Evolutionary conservation across 1,140 invertebrate species (phyloP), one percentile per base, ranked within the genome.

Genomic region (Drosophila teissieri): DNA sequence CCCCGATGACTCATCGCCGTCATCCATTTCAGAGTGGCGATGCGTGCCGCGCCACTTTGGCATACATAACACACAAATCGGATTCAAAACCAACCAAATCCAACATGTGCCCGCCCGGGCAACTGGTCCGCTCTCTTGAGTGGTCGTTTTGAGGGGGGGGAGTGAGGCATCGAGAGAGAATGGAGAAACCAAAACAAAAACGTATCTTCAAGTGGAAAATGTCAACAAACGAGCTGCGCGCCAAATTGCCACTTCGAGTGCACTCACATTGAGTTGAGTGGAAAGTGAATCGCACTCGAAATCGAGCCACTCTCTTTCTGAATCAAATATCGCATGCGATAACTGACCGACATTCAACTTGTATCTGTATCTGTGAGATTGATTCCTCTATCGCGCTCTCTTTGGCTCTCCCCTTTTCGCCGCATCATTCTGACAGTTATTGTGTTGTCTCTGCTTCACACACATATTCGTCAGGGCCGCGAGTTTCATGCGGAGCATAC

Each of bases 1-100:
- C 86, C 90, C 90, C 86, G 90, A 91, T 91, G 90, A 91, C 73
- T 91, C 90, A 91, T 90, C 90, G 46, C 24, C 54, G 42, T 45
- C 37, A 62, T 58, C 58, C 49, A 34, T 19, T 31, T 39, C 64
- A 60, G 49, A 68, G 68, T 73, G 70, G 45, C 79, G 63, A 63
- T 74, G 74, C 74, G 56, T 77, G 73, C 72, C 39, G 31, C 45
- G 54, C 44, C 64, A 61, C 55, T 51, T 57, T 70, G 73, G 73
- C 73, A 76, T 76, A 76, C 73, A 76, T 76, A 76, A 60, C 73
- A 76, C 65, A 76, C 75, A 76, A 68, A 75, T 62, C 54, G 24
- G 60, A 62, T 15, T 19, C 27, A 31, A 40, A 15, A 31, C 36
- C 31, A 56, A 39, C 57, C 12, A 60, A 40, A 40, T 75, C 70